These are phyloP conservation scores for Emydura subglobosa DNA, from an alignment of 2,113 vertebrate genomes.

Conservation along the genomic window DNA sequence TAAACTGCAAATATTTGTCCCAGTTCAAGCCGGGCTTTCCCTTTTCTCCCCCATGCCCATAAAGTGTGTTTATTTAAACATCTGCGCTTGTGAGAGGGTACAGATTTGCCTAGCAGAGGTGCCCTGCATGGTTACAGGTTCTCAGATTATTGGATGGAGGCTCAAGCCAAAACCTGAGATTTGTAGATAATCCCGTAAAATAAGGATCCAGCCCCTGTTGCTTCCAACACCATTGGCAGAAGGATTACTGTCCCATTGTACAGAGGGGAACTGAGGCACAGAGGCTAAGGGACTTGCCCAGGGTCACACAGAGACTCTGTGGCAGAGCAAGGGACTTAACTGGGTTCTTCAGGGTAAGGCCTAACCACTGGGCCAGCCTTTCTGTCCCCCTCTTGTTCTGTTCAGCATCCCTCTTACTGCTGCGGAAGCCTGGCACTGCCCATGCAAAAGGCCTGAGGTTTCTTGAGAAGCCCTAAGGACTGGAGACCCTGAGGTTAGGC, in stretches of 20 bases:
- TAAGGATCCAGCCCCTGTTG: too few species aligned
- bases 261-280: too few species aligned
- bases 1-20: not conserved
- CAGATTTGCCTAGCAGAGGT: not conserved
- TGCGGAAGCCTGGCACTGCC: accelerated
- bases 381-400: accelerated
- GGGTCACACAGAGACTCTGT: too few species aligned
- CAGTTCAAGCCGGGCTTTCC: not conserved
- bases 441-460: accelerated
- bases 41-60: not conserved
- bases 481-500: not conserved
- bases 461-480: not conserved
- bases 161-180: too few species aligned
- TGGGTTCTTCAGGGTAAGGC: too few species aligned
- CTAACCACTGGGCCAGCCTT: accelerated
- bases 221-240: too few species aligned
- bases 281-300: too few species aligned
- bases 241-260: too few species aligned
- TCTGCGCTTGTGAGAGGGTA: not conserved
- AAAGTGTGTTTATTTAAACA: not conserved
- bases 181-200: too few species aligned
- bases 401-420: accelerated
- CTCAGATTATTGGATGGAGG: not conserved
- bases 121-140: not conserved
- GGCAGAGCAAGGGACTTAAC: too few species aligned